Evolutionary conservation across 2,113 vertebrate species (phyloP).

Genomic region (Halcyon malimbica): DNA sequence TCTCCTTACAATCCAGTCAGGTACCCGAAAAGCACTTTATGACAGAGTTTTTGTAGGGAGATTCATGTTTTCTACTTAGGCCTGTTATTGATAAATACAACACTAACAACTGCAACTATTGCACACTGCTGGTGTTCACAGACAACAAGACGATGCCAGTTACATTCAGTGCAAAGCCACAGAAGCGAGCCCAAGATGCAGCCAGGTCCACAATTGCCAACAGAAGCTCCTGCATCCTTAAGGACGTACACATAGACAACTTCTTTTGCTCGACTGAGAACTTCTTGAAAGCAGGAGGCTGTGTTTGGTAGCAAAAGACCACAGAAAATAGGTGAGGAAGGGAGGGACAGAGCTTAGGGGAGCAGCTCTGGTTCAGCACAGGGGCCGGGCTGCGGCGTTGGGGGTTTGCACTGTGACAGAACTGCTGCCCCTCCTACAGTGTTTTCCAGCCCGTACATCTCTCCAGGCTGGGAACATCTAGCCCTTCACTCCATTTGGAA

Average conservation of each 20-base stretch:
- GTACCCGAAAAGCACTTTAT: not conserved
- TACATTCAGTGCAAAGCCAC: not conserved
- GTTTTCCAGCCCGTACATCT: not conserved
- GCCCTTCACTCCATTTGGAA: not conserved
- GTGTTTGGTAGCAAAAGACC: not conserved
- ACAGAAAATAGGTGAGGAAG: not conserved
- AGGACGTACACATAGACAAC: not conserved
- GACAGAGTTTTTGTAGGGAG: not conserved
- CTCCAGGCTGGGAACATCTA: constrained; percentile 14
- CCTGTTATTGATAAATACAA: not conserved
- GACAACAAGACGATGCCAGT: not conserved
- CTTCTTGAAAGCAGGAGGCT: not conserved
- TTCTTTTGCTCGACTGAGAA: not conserved
- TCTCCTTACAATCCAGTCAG: not conserved
- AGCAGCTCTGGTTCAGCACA: not conserved
- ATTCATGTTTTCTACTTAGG: not conserved
- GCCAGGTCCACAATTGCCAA: not conserved
- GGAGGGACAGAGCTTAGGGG: not conserved
- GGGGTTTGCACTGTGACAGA: not conserved
- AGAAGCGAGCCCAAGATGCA: not conserved
- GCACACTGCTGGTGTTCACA: not conserved
- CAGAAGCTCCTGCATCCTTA: not conserved
- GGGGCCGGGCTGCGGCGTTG: not conserved
- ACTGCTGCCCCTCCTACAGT: not conserved
- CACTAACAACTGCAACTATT: not conserved